phyloP scores from a whole-genome alignment of 2,888 invertebrate genomes.

The Scaptomyza tumidula region DNA sequence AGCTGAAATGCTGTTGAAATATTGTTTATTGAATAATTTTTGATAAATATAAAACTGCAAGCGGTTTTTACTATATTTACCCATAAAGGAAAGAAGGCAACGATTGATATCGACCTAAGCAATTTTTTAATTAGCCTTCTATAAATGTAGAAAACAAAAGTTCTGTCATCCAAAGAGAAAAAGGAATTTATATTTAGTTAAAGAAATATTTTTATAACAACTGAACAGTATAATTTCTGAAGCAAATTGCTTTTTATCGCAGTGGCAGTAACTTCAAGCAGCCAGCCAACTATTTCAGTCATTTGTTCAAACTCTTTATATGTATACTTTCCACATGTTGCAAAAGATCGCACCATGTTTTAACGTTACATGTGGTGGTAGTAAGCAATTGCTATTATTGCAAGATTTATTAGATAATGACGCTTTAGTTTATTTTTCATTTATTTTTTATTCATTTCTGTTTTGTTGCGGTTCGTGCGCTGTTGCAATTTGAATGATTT shows the following conservation, averaged over 20 bases:
- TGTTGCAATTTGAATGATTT: conserved; percentile 75
- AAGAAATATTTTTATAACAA: background rate
- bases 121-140: background rate
- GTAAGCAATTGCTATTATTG: conserved; percentile 41
- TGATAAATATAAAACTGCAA: conserved; percentile 19
- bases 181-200: background rate
- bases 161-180: background rate
- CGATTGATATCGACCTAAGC: background rate
- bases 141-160: background rate
- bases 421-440: conserved; percentile 57
- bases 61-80: conserved; percentile 1
- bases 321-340: conserved; percentile 59
- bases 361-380: conserved; percentile 44
- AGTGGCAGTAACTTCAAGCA: background rate
- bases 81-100: background rate
- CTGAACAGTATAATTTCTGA: conserved; percentile 8
- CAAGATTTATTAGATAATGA: conserved; percentile 75
- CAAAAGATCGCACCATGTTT: conserved; percentile 53
- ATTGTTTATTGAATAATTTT: conserved; percentile 51
- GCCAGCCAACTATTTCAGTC: conserved; percentile 17
- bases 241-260: conserved; percentile 9
- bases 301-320: conserved; percentile 28
- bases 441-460: conserved; percentile 24
- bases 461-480: conserved; percentile 43
- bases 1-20: conserved; percentile 52